phyloP scores from a whole-genome alignment of 2,797 vertebrate genomes.

The Sparidentex hasta region DNA sequence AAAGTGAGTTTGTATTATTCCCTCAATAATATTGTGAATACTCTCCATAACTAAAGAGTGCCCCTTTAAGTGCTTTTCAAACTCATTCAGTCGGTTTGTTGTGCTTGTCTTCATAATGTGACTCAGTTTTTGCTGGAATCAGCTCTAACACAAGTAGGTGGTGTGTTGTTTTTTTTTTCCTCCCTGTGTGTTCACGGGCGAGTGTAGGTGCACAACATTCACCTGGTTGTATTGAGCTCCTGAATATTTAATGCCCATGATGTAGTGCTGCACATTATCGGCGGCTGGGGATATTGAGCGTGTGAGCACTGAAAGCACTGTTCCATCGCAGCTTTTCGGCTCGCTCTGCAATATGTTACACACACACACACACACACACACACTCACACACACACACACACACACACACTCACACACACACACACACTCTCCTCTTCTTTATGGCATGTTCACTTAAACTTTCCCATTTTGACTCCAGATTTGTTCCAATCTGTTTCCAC shows the following conservation, averaged over 20 bases:
- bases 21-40: too few relatives aligned
- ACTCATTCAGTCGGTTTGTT: background rate
- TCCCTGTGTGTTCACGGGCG: background rate
- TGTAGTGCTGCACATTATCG: slow-evolving; percentile 80
- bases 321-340: slow-evolving; percentile 71
- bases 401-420: slow-evolving; percentile 1
- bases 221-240: slow-evolving; percentile 71
- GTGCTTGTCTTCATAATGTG: slow-evolving; percentile 3
- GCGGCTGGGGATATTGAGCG: slow-evolving; percentile 73
- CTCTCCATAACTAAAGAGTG: too few relatives aligned
- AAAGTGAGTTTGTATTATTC: too few relatives aligned
- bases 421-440: background rate
- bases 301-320: slow-evolving; percentile 67
- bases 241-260: slow-evolving; percentile 83
- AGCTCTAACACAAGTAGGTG: background rate
- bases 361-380: background rate
- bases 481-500: slow-evolving; percentile 29
- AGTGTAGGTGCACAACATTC: slow-evolving; percentile 66
- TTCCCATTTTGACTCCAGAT: slow-evolving; percentile 42
- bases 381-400: background rate
- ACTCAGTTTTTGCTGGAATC: slow-evolving; percentile 16
- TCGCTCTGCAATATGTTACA: slow-evolving; percentile 62
- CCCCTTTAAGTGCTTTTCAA: slow-evolving; percentile 1
- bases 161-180: background rate
- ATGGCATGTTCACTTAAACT: slow-evolving; percentile 30